Evolutionary conservation across 2,797 vertebrate genomes (phyloP), one percentile per base, ranked within the genome.

Genomic region (Neosalanx taihuensis): DNA sequence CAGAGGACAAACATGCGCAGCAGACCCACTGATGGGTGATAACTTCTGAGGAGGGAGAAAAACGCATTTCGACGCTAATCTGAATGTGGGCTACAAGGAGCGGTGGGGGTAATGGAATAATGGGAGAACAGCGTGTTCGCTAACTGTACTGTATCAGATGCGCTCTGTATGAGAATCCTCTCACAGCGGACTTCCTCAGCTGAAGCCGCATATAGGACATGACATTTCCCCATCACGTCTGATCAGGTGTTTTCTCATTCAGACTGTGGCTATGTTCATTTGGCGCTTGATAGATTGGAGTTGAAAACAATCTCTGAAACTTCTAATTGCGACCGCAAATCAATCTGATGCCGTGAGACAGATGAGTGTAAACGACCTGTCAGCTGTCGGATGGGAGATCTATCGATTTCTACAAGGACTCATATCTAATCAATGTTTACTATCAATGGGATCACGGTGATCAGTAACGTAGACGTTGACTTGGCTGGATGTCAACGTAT

Each of bases 351-450:
- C 74, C 74, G 71, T 84, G 80, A 76, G 76, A 74, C 77, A 86
- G 87, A 89, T 86, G 85, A 85, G 79, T 75, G 51, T 81, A 83
- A 85, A 80, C 65, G 26, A 35, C 67, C 73, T 69, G 62, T 64
- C 68, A 76, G 82, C 67, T 49, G 61, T 83, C 65, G 79, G 76
- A 77, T 74, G 67, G 70, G 77, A 70, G 77, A 64, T 59, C 49
- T 79, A 89, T 86, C 87, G 87, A 92, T 89, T 85, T 75, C 76
- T 78, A 69, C 58, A 57, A 75, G 67, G 70, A 60, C 74, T 78
- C 67, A 64, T 73, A 57, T 81, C 77, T 73, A 81, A 26, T 82
- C 68, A 46, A 70, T 59, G 57, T 70, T 41, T 76, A 69, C 72
- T 72, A 81, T 80, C 72, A 67, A 61, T 60, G 41, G 71, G 9